A percentile compares a stretch with the other conserved stretches of the same genome.
Evolutionary conservation across 2,113 vertebrate genomes (phyloP).

Genomic region (Dascyllus trimaculatus): DNA sequence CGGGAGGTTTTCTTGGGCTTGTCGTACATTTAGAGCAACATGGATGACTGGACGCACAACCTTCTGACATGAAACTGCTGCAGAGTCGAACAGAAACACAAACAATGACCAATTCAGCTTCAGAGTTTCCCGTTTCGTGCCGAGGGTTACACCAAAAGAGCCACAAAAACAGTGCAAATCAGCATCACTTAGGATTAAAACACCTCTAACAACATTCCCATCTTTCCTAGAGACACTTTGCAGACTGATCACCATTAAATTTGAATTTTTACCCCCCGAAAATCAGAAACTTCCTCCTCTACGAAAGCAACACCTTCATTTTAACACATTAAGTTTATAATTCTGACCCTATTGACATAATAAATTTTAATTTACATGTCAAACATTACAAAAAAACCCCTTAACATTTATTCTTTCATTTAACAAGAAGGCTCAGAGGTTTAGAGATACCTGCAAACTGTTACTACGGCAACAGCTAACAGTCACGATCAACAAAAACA

Average conservation of each 20-base stretch:
- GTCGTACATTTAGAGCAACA: slow-evolving; percentile 31
- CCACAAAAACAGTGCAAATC: slow-evolving; percentile 3
- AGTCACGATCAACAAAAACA: neutral
- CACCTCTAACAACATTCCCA: no score
- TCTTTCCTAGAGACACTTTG: no score
- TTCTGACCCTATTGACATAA: no score
- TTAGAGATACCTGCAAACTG: slow-evolving; percentile 12
- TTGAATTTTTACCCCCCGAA: neutral
- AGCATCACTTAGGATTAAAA: neutral
- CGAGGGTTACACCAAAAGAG: neutral
- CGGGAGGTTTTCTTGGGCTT: slow-evolving; percentile 17
- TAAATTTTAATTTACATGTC: no score
- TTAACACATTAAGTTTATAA: slow-evolving; percentile 1
- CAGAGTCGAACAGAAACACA: neutral
- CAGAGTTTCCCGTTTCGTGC: neutral
- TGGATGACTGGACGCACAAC: neutral
- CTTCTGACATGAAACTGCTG: neutral
- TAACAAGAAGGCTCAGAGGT: neutral
- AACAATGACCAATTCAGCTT: neutral
- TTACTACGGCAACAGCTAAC: neutral
- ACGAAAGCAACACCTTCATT: neutral
- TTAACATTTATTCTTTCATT: no score
- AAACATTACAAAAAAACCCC: no score
- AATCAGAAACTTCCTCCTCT: neutral
- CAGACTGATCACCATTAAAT: neutral